Base-by-base conservation (phyloP, 1,140 invertebrate genomes). In the Pemphigus obesinymphae region DNA sequence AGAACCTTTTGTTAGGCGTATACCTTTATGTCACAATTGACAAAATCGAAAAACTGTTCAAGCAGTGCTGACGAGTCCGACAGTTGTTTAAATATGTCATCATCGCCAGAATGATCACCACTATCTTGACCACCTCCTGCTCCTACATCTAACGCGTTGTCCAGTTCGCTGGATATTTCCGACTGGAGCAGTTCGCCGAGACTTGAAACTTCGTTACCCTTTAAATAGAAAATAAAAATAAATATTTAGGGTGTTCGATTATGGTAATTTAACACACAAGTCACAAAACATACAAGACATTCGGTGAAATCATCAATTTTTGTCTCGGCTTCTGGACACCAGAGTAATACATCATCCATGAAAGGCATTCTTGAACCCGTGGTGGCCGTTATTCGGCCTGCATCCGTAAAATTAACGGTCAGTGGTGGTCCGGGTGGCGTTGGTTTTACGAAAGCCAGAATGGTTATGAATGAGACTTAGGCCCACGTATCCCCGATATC, bases 271-370 rank as follows among this genome's bases (percentile, higher is more conserved):
- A 58, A 20, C 8, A n/a, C 45, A 76, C 11, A 53, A 15, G 34
- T 80, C 2, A 11, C 10, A 7, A 29, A 63, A 34, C 88, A 88
- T 88, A 94, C 94, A 90, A 96, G 91, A 88, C 94, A 96, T 87
- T 92, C 92, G 83, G 93, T 93, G 84, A 96, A 89, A 87, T 96
- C 95, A 83, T 95, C 94, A 91, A 96, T 95, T 88, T 94, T 95
- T 87, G 93, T 93, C 88, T 96, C 94, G 88, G 94, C 94, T 76
- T 85, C 85, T 7, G 85, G 93, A 90, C 94, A 94, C 95, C 94
- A 96, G 84, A 96, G 91, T 84, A 94, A 88, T 86, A 96, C 94
- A 90, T 96, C 95, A 89, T 96, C 94, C 89, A 96, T 95, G 90
- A 96, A 96, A 89, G 95, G 94, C 95, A 96, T 96, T 90, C 87